These are phyloP conservation scores for Eumaeus atala DNA, from an alignment of 1,140 invertebrate species.

Conservation along the genomic window DNA sequence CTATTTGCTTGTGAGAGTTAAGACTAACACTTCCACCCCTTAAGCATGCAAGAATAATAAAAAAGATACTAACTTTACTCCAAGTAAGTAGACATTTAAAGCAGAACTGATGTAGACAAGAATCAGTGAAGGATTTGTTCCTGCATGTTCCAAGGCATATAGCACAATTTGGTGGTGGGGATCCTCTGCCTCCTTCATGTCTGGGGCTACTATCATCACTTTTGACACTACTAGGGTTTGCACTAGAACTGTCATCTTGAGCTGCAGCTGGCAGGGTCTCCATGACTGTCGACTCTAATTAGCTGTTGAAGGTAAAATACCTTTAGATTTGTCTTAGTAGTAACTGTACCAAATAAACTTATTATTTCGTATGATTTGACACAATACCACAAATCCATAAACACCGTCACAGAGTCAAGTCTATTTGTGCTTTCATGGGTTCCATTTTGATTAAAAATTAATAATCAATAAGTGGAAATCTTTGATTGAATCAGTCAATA, in stretches of 20 bases:
- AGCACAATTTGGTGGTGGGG: conserved; percentile 89
- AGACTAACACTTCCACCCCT: too few species aligned
- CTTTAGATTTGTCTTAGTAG: too few species aligned
- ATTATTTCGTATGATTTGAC: neutral
- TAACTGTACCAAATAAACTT: too few species aligned
- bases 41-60: neutral
- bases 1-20: too few species aligned
- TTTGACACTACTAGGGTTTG: conserved; percentile 49
- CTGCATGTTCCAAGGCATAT: conserved; percentile 91
- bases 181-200: conserved; percentile 65
- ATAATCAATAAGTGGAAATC: too few species aligned
- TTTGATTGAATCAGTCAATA: too few species aligned
- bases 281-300: conserved; percentile 28
- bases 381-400: neutral
- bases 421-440: too few species aligned
- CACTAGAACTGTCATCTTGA: conserved; percentile 43
- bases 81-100: conserved; percentile 94
- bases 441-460: too few species aligned
- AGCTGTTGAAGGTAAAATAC: conserved; percentile 1
- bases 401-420: too few species aligned
- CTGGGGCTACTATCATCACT: conserved; percentile 54
- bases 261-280: conserved; percentile 42
- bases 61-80: conserved; percentile 83
- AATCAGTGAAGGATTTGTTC: conserved; percentile 93
- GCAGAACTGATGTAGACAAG: conserved; percentile 95